A percentile compares a stretch with the other conserved stretches of the same genome.
Evolutionary conservation across 2,797 vertebrate genomes (phyloP).

Genomic region (Platyrinchus mystaceus): DNA sequence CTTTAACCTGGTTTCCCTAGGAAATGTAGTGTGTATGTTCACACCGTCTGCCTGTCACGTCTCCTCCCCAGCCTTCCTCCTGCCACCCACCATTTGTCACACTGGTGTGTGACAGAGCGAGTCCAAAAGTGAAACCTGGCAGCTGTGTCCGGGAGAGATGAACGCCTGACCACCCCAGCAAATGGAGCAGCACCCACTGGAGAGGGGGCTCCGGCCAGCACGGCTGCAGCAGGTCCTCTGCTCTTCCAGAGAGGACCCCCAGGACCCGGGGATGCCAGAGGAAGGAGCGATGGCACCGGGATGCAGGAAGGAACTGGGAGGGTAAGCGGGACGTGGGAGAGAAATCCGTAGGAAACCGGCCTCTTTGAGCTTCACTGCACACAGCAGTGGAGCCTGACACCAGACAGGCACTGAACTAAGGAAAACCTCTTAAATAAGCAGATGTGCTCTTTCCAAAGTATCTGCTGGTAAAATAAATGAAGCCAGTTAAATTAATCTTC

Average conservation of each 20-base stretch:
- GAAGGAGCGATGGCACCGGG: neutral
- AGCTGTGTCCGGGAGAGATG: fast-evolving
- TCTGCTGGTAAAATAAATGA: neutral
- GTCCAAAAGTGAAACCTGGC: neutral
- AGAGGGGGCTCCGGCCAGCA: fast-evolving
- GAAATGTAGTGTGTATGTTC: neutral
- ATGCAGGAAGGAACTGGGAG: conserved; percentile 35
- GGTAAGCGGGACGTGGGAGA: neutral
- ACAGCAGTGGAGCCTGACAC: neutral
- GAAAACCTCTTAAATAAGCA: neutral
- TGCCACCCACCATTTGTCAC: neutral
- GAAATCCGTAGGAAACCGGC: neutral
- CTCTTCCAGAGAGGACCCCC: neutral
- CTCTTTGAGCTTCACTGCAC: neutral
- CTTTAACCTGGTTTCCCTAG: neutral
- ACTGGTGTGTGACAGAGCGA: neutral
- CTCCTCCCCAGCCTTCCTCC: neutral
- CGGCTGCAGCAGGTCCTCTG: neutral
- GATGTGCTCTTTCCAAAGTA: neutral
- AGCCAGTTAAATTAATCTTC: neutral
- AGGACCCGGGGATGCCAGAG: neutral
- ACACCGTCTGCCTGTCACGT: neutral
- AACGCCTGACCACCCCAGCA: neutral
- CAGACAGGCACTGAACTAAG: neutral
- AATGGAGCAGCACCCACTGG: neutral